phyloP scores from a whole-genome alignment of 2,797 vertebrate genomes.

The Columba guinea region DNA sequence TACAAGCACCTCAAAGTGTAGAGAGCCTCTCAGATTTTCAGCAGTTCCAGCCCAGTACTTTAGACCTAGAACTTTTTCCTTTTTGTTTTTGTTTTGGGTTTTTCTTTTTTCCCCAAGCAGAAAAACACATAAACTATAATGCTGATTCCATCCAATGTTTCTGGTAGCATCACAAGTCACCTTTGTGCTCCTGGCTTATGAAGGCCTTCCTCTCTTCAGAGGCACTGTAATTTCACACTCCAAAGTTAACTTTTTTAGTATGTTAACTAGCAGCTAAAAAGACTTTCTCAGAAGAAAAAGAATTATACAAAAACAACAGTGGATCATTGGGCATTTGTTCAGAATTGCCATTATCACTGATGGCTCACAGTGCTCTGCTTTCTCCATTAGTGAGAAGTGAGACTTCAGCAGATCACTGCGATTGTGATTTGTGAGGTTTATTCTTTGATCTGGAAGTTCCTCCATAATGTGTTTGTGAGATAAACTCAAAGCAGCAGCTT shows the following conservation, averaged over 20 bases:
- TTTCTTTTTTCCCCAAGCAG: background rate
- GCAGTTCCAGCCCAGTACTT: background rate
- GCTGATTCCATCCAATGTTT: background rate
- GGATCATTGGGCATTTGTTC: background rate
- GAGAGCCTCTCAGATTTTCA: background rate
- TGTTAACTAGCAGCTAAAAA: background rate
- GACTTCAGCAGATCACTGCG: background rate
- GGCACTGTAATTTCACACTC: background rate
- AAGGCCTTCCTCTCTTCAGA: background rate
- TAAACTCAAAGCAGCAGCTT: constrained; percentile 57
- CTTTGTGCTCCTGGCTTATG: background rate
- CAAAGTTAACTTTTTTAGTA: background rate
- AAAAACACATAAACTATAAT: background rate
- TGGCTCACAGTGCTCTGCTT: background rate
- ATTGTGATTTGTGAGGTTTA: fast-evolving
- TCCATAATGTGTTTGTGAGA: background rate
- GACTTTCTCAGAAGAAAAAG: background rate
- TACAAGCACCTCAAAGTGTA: background rate
- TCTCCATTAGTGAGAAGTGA: fast-evolving
- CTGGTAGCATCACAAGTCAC: background rate
- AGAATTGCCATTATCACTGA: background rate
- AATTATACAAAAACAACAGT: background rate
- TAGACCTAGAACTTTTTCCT: background rate
- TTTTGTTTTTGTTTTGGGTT: background rate
- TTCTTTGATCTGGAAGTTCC: background rate